Base-by-base conservation (phyloP, 92 coral and sea anemone species). In the Hydrozoanthus gracilis region DNA sequence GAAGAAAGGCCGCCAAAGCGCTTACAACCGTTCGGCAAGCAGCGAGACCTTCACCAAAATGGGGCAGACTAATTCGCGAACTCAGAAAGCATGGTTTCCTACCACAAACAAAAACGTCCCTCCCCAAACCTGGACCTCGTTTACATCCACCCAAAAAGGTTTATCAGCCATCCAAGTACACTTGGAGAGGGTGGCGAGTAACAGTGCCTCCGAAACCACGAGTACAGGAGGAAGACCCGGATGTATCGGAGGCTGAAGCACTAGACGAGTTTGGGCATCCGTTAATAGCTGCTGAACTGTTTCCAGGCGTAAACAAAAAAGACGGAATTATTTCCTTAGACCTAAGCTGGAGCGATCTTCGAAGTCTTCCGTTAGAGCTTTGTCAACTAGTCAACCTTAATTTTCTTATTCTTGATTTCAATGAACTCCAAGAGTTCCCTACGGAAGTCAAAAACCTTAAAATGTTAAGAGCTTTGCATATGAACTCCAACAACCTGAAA, bases 131-230 rank as follows among this genome's bases (percentile, higher is more conserved):
- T 10, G 46, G 65, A 14, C 47, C 67, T 56, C 82, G 50, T 39
- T 62, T 5, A 3, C 82, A 9, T 16, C 69, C 4, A 55, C 48
- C 50, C 54, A 18, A 61, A 51, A 87, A 75, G 44, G 52, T 69
- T 12, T 76, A 74, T 58, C 92, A 78, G 55, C 88, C 93, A 6
- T 93, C 96, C 10, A 85, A 86, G 47, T 90, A 84, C 69, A 94
- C 95, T 4, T 94, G 95, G 95, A 73, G 95, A 49, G 92, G 95
- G 0, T 94, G 95, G 95, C 78, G 93, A 7, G 91, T 92, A 15
- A 84, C 90, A 5, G 46, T 83, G 8, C 77, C 73, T 16, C 82
- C n/a, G 5, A 39, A 62, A 16, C 39, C 46, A 3, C 62, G 35
- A 6, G 47, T 56, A 76, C 45, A n/a, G 10, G 46, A 20, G 17